phyloP scores from a whole-genome alignment of 2,888 invertebrate species.

The Rosalia funebris region DNA sequence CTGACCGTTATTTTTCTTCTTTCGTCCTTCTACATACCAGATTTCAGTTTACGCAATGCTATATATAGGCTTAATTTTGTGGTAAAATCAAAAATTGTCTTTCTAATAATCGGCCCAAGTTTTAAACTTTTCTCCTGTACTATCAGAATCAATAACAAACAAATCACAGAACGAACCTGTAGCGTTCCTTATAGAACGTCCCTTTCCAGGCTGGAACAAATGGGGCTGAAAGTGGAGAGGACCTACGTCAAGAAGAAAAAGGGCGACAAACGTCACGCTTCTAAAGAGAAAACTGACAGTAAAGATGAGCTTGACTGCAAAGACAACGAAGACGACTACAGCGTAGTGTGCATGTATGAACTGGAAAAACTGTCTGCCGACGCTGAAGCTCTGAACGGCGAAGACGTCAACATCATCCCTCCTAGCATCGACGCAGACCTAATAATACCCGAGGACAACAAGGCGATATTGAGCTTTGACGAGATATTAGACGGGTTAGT shows the following conservation, averaged over 20 bases:
- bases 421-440: slow-evolving; percentile 48
- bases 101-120: too few relatives aligned
- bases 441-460: slow-evolving; percentile 45
- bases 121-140: too few relatives aligned
- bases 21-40: too few relatives aligned
- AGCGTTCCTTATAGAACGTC: too few relatives aligned
- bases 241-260: slow-evolving; percentile 46
- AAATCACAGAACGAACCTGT: too few relatives aligned
- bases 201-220: slow-evolving; percentile 51
- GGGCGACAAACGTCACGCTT: slow-evolving; percentile 15
- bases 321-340: slow-evolving; percentile 43
- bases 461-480: slow-evolving; percentile 50
- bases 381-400: slow-evolving; percentile 46
- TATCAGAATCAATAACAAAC: too few relatives aligned
- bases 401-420: slow-evolving; percentile 42
- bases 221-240: slow-evolving; percentile 53
- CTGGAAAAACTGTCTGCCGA: slow-evolving; percentile 51
- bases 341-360: slow-evolving; percentile 53
- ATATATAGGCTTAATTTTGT: too few relatives aligned
- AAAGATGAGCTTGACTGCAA: slow-evolving; percentile 14
- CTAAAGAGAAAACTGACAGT: slow-evolving; percentile 25
- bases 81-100: too few relatives aligned
- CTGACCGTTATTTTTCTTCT: too few relatives aligned
- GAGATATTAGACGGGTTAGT: slow-evolving; percentile 52
- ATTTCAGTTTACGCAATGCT: too few relatives aligned